A percentile compares a stretch with the other conserved stretches of the same genome.
These are phyloP conservation scores for Diadema setosum DNA, from an alignment of 35 echinoderm and acorn worm genomes.

Conservation along the genomic window DNA sequence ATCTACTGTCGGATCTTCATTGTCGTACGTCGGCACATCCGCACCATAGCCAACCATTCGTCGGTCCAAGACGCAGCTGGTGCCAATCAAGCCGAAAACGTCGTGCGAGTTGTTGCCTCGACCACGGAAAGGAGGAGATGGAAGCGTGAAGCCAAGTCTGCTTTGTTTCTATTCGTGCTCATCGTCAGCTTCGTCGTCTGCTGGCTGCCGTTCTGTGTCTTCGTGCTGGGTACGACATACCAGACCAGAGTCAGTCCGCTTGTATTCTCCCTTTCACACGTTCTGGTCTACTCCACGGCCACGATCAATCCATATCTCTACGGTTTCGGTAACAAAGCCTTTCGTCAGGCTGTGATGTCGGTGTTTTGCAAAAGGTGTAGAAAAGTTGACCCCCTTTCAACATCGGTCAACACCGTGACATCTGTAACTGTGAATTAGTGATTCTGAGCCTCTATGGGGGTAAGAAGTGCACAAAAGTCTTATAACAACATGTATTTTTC, in stretches of 20 bases:
- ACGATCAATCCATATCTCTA: conserved; percentile 16
- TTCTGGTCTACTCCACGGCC: not conserved
- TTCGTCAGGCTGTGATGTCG: not conserved
- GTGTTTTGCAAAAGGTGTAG: not conserved
- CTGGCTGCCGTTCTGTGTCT: not conserved
- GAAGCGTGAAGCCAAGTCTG: conserved; percentile 19
- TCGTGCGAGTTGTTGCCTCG: not conserved
- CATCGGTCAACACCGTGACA: not conserved
- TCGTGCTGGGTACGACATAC: not conserved
- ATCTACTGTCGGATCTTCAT: conserved; percentile 20
- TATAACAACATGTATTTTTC: too few species aligned
- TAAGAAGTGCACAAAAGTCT: too few species aligned
- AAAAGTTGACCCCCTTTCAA: not conserved
- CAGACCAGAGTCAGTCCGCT: not conserved
- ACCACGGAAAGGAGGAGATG: not conserved
- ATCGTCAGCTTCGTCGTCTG: not conserved
- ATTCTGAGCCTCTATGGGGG: too few species aligned
- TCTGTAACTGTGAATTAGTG: not conserved
- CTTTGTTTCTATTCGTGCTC: conserved; percentile 13
- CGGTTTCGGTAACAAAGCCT: conserved; percentile 31
- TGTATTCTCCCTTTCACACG: not conserved
- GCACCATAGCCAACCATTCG: not conserved
- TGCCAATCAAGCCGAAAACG: not conserved
- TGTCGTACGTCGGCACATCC: conserved; percentile 13
- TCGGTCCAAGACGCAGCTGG: not conserved